Base-by-base conservation (phyloP, 1,140 invertebrate genomes). In the Atta cephalotes region DNA sequence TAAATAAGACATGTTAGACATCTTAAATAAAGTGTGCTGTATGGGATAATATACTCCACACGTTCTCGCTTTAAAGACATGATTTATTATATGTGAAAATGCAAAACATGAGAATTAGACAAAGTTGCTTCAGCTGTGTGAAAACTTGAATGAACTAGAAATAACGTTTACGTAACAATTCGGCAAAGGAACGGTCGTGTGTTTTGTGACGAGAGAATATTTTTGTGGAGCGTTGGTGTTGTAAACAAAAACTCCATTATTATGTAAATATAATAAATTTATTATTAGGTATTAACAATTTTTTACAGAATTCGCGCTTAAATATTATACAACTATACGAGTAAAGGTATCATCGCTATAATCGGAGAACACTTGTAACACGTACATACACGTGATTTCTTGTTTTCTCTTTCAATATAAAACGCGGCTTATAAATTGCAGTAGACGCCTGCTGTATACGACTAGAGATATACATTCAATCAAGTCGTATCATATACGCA, bases 281-380 rank as follows among this genome's bases (percentile, higher is more conserved):
- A 93, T 90, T 92, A 92, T 92, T 94, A 93, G 86, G 77, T 92
- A 93, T 94, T 93, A 95, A 95, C 93, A 94, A 92, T 91, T 93
- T 93, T 84, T 92, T 93, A 91, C 92, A 92, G 88, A 88, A 89
- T 91, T 91, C 88, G 82, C 88, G 74, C 91, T 93, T 93, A 94
- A 90, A 93, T 92, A 94, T 92, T 93, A 92, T 94, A 92, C 92
- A 94, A 92, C 92, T 92, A 35, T 35, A 93, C 82, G 68, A 92
- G 86, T 91, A 91, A 91, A 91, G 72, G 68, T 88, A 86, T 87
- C 76, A 82, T 84, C 39, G 62, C 65, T 88, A 77, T 66, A 71
- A 65, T 89, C 79, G 68, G 84, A 74, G 70, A 90, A 85, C 68
- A 80, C 72, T 74, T 89, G 63, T 88, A 79, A 87, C 68, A 10